phyloP scores from a whole-genome alignment of 2,113 vertebrate species.

The Leptobrachium leishanense region DNA sequence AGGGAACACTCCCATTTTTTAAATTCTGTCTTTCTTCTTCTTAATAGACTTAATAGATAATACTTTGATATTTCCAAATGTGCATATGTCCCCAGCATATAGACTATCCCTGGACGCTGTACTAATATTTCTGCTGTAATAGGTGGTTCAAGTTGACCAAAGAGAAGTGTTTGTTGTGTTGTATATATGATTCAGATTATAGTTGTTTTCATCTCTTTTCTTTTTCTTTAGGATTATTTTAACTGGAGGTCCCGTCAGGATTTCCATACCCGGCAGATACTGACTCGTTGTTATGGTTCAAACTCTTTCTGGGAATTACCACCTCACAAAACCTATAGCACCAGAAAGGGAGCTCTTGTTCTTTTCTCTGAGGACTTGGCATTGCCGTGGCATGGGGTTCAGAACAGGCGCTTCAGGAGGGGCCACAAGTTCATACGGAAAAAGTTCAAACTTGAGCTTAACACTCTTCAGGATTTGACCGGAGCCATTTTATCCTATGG shows the following conservation, averaged over 20 bases:
- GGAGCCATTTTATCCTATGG: slow-evolving; percentile 63
- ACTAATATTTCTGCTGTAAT: too few relatives aligned
- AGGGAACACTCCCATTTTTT: too few relatives aligned
- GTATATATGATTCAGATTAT: too few relatives aligned
- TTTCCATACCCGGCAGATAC: slow-evolving; percentile 57
- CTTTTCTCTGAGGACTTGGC: slow-evolving; percentile 77
- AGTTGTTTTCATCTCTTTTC: background rate
- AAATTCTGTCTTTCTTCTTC: too few relatives aligned
- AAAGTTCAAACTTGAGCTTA: slow-evolving; percentile 57
- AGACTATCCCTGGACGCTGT: too few relatives aligned
- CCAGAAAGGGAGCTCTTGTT: slow-evolving; percentile 66
- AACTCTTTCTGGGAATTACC: slow-evolving; percentile 51
- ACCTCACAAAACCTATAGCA: slow-evolving; percentile 78
- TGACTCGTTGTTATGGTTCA: background rate
- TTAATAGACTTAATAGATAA: too few relatives aligned
- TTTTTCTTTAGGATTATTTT: slow-evolving; percentile 70
- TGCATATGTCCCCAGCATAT: too few relatives aligned
- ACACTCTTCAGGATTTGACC: slow-evolving; percentile 64
- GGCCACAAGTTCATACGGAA: slow-evolving; percentile 27
- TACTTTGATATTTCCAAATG: too few relatives aligned
- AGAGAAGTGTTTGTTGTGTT: too few relatives aligned
- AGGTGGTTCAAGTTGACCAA: too few relatives aligned
- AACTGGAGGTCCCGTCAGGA: slow-evolving; percentile 71
- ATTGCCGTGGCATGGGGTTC: slow-evolving; percentile 49
- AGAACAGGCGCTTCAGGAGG: slow-evolving; percentile 48